These are phyloP conservation scores for Chymomyza procnemis DNA, from an alignment of 2,888 invertebrate genomes.

Conservation along the genomic window DNA sequence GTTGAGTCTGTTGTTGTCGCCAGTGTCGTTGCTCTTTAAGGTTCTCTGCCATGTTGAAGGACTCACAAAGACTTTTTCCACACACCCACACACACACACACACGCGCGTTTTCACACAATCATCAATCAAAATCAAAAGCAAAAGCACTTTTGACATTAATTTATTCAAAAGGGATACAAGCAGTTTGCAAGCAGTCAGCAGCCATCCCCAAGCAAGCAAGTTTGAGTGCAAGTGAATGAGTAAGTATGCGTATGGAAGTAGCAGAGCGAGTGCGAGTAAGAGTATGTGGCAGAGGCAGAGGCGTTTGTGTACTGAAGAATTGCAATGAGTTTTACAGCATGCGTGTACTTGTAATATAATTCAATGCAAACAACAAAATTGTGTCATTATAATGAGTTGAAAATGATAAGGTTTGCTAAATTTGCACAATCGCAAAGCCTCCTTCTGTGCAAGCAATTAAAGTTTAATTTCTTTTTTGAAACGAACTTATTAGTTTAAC, in stretches of 20 bases:
- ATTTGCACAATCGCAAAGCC: too few relatives aligned
- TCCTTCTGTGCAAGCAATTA: too few relatives aligned
- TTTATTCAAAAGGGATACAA: slow-evolving; percentile 77
- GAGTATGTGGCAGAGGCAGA: background rate
- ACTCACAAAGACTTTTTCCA: background rate
- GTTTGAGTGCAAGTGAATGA: background rate
- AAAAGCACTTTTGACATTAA: slow-evolving; percentile 78
- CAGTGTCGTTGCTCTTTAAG: background rate
- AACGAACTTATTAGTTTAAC: too few relatives aligned
- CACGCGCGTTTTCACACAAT: slow-evolving; percentile 57
- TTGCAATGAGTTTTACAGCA: too few relatives aligned
- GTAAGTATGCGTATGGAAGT: background rate
- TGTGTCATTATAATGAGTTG: too few relatives aligned
- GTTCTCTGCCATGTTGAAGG: background rate
- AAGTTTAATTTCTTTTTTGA: too few relatives aligned
- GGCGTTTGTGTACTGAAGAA: too few relatives aligned
- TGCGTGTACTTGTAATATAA: too few relatives aligned
- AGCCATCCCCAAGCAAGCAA: background rate
- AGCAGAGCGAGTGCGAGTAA: background rate
- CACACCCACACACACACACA: background rate
- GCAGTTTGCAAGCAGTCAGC: slow-evolving; percentile 49
- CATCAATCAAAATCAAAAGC: slow-evolving; percentile 78
- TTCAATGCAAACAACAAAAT: too few relatives aligned
- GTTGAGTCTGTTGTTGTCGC: slow-evolving; percentile 2
- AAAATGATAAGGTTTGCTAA: too few relatives aligned